A percentile compares a stretch with the other conserved stretches of the same genome.
Evolutionary conservation across 2,797 vertebrate genomes (phyloP).

Genomic region (Nannoperca obscura): DNA sequence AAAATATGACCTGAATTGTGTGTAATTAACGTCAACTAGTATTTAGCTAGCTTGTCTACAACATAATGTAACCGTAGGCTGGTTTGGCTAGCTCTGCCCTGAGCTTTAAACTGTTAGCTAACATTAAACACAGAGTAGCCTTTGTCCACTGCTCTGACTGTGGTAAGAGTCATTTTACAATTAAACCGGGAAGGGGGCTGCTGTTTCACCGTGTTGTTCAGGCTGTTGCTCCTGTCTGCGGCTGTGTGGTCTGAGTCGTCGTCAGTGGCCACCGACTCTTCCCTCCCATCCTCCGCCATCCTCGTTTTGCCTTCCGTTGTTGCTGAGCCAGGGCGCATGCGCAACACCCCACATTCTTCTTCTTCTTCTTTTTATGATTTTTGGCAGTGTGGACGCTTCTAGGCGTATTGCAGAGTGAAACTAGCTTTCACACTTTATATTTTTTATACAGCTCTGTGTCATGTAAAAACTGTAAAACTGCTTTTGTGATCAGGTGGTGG

Average conservation of each 20-base stretch:
- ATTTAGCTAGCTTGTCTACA: background rate
- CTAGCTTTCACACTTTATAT: no score
- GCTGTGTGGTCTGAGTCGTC: slow-evolving; percentile 33
- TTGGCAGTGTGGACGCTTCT: no score
- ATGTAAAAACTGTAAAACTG: no score
- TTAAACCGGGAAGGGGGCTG: accelerated
- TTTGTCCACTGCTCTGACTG: accelerated
- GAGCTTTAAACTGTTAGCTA: background rate
- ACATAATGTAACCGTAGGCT: background rate
- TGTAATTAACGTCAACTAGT: background rate
- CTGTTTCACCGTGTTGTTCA: slow-evolving; percentile 36
- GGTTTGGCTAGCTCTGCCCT: slow-evolving; percentile 1
- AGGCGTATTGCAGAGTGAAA: no score
- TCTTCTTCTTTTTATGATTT: no score
- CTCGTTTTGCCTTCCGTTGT: slow-evolving; percentile 28
- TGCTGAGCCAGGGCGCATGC: slow-evolving; percentile 57
- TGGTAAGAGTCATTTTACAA: accelerated
- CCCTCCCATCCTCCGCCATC: slow-evolving; percentile 70
- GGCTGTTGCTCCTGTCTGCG: slow-evolving; percentile 26
- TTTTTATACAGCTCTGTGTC: no score
- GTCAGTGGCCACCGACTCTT: slow-evolving; percentile 51
- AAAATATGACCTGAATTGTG: background rate
- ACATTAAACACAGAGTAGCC: background rate
- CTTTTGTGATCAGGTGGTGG: no score
- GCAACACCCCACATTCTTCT: slow-evolving; percentile 22